A percentile compares a stretch with the other conserved stretches of the same genome.
Conservation (phyloP, 2,797 vertebrate genomes). For the Rallus crepitans region DNA sequence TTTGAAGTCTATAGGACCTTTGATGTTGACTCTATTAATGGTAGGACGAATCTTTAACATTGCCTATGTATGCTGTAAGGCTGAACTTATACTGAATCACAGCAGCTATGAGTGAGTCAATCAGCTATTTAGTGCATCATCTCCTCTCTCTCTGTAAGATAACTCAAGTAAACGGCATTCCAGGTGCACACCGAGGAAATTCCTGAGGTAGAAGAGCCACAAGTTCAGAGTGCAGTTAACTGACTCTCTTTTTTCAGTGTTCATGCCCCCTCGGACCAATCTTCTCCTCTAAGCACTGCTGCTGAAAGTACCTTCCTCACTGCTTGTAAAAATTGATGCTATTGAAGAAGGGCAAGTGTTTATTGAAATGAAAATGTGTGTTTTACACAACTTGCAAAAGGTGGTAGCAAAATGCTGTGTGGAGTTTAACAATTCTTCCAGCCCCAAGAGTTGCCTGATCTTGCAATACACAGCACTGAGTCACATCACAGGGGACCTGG, state of each 20-base stretch:
- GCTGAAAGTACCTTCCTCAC: not conserved
- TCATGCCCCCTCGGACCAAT: not conserved
- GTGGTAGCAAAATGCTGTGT: not conserved
- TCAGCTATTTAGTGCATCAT: not conserved
- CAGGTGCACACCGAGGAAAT: not conserved
- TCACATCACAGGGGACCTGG: not conserved
- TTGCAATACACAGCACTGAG: not conserved
- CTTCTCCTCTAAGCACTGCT: not conserved
- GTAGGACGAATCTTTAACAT: not conserved
- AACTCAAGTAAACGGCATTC: not conserved
- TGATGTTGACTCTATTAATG: not conserved
- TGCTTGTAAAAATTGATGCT: not conserved
- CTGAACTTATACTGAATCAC: not conserved
- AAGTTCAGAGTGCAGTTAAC: not conserved
- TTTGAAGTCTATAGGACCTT: conserved; percentile 25
- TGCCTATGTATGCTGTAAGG: not conserved
- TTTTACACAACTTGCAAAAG: not conserved
- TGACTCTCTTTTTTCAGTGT: not conserved
- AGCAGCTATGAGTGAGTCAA: not conserved
- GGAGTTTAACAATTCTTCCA: not conserved
- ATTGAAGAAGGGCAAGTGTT: not conserved
- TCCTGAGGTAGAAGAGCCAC: not conserved
- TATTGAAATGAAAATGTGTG: not conserved
- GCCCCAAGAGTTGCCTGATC: not conserved
- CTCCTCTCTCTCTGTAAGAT: not conserved